Base-by-base conservation (phyloP, 1,140 invertebrate species). In the Lanistes nyassanus region DNA sequence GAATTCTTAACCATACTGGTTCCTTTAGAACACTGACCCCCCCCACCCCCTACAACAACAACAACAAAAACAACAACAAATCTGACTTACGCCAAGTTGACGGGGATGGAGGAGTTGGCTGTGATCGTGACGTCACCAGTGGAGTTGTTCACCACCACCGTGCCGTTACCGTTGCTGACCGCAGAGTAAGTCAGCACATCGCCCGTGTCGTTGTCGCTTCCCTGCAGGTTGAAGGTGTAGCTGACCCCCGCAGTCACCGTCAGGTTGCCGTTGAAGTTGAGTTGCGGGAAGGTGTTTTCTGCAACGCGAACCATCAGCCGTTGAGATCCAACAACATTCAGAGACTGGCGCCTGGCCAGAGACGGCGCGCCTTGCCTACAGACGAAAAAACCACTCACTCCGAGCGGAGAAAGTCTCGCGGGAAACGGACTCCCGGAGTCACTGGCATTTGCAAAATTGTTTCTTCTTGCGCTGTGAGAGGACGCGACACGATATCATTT, bases 221-320 rank as follows among this genome's bases (percentile, higher is more conserved):
- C 65, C 26, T 39, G 34, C 19, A 67, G 65, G 34, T 37, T 67
- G 37, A 67, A 67, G 65, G 31, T 67, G 4, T 13, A 37, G 1
- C 11, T 21, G 2, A 19, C 37, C 2, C 65, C 65, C 9, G 34
- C 37, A 1, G 7, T 39, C 65, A 31, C 65, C 13, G 19, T 67
- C 0, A 67, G 5, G 16, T 36, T 67, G 5, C 19, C 19, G 36
- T 3, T 37, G 3, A 67, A 3, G 3, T 0, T 11, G 11, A 67
- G 36, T 26, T 11, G 6, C n/a, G 65, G 65, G 19, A 67, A 34
- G 4, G 65, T 67, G 65, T 67, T 67, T 42, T 67, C 65, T 67
- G 21, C 4, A 65, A 37, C 11, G 23, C 13, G 23, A 60, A 58
- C 4, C 39, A 42, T 42, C 13, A 42, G 39, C 4, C 13, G 13